Evolutionary conservation across 1,140 invertebrate species (phyloP), one percentile per base, ranked within the genome.

Genomic region (Drosophila busckii): DNA sequence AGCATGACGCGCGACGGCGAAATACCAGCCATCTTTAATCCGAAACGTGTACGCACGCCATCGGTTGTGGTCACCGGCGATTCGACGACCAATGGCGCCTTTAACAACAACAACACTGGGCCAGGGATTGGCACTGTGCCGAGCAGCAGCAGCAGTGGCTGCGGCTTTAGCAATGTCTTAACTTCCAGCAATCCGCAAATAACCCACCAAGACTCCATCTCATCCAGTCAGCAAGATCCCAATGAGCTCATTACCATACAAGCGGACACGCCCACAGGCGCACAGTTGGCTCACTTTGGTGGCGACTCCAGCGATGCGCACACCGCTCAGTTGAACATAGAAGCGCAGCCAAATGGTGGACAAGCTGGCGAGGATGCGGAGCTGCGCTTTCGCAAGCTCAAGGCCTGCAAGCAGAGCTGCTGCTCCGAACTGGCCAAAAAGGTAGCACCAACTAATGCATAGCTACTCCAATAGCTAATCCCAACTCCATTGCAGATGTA

Each of bases 1-100:
- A n/a, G 71, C 10, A 87, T 87, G 86, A 87, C 86, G 45, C 82
- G 90, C 61, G 91, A 92, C 88, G 91, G 91, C 54, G 92, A 93
- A 85, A 90, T 93, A 85, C 91, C 92, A 40, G 93, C 92, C 59
- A 93, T 93, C 70, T 93, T 93, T 82, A 93, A 93, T 88, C 92
- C 93, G 19, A 91, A 92, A 82, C 88, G 92, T 52, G 92, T 91
- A 45, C 89, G 92, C 40, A 89, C 92, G 13, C 92, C 93, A 29
- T 92, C 92, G 26, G 93, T 93, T 48, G 91, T 93, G 60, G 90
- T 93, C 50, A 93, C 92, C 1, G 92, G 91, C 52, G 92, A 93
- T 49, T 86, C 85, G n/a, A 66, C 88, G 22, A 54, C 88, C 20
- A 91, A 91, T 86, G 90, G 90, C 20, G 89, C 88, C 2, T 90